Evolutionary conservation across 2,888 invertebrate genomes (phyloP), one percentile per base, ranked within the genome.

Genomic region (Chloromyia formosa): DNA sequence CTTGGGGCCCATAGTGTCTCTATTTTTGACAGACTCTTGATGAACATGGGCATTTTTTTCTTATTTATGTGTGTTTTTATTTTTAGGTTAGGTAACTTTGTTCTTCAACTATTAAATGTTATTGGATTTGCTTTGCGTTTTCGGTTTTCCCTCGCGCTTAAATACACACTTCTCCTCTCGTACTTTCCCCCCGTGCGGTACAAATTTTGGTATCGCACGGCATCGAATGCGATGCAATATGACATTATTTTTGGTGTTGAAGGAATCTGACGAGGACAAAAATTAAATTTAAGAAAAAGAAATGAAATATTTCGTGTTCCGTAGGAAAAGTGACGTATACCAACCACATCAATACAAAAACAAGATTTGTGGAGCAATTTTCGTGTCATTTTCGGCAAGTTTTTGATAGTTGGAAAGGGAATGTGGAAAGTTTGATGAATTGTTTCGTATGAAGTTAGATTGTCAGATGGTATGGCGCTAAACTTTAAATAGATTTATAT

Each of bases 1-100:
- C 53, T 69, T 49, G 53, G 35, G 27, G 20, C 54, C 49, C 62
- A 62, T 16, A 40, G 53, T 23, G 35, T 27, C 75, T 77, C 66
- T 75, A 77, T 77, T 77, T 77, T 75, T 77, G 77, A 77, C 75
- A 77, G 68, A 61, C 71, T 71, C 75, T 75, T 77, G 74, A 77
- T 74, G 73, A 68, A 74, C 73, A 76, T 56, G 71, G 75, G 58
- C 73, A 75, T 74, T 74, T 74, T 74, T 76, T 69, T 72, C 74
- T 75, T 75, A 76, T 75, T 76, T 76, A 75, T 74, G 66, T 74
- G 58, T 7, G 2, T 64, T 73, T 76, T 76, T 76, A 75, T 75
- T 76, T 75, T 76, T 76, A 74, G 64, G 61, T 74, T 74, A 74
- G 74, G 75, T 73, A 69, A 69, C 73, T 72, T 58, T 66, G 66